Base-by-base conservation (phyloP, 2,113 vertebrate species). In the Cyprinodon variegatus region DNA sequence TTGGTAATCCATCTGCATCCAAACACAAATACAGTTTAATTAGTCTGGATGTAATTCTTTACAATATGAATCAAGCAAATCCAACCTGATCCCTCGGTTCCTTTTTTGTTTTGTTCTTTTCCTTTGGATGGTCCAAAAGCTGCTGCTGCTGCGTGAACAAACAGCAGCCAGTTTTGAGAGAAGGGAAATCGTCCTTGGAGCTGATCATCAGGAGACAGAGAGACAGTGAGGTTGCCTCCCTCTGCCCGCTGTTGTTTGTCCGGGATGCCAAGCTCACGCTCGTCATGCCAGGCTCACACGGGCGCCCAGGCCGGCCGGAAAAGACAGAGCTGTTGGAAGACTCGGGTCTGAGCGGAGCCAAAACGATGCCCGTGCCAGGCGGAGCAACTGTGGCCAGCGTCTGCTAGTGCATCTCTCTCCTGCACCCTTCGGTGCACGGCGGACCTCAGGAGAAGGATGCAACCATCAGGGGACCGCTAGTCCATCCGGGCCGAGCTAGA, bases 241-340 rank as follows among this genome's bases (percentile, higher is more conserved):
- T 88, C 88, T 83, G 74, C 91, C 91, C 83, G 89, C 91, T 87
- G 91, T 88, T 89, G 89, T 90, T 90, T 77, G 78, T 83, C 84
- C 88, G 81, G 77, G 84, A 86, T 91, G 90, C 91, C 92, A 91
- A 86, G 80, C 88, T 78, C 85, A 82, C 2, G 73, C 87, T 59
- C 77, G 62, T 77, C 78, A 83, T 88, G 89, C 93, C 93, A 93
- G 91, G 82, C 88, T 84, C 92, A 86, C 87, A 90, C 75, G 68
- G 87, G 76, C 70, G 84, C 86, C 89, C 92, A 91, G 88, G 85
- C 91, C 91, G 91, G 89, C 92, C 90, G 90, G 91, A 91, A 92
- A 91, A 93, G 89, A 89, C 89, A 80, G 90, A 83, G 88, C 90
- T 90, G 68, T 90, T 93, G 92, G 92, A 91, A 77, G 81, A 85